A percentile compares a stretch with the other conserved stretches of the same genome.
Evolutionary conservation across 2,888 invertebrate species (phyloP).

Genomic region (Busseola fusca): DNA sequence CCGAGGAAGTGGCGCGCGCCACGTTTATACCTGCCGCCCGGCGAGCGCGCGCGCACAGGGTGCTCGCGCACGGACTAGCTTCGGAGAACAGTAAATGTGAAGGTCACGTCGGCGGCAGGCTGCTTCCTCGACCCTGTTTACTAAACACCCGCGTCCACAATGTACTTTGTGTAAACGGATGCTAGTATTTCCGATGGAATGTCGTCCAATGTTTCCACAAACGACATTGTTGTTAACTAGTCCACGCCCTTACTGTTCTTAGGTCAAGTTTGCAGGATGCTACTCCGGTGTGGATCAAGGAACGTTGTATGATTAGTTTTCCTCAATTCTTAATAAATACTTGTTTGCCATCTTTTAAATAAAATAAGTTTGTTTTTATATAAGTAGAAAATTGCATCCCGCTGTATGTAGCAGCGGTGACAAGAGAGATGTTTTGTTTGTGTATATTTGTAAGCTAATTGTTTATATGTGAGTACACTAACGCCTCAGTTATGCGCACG

Average conservation of each 20-base stretch:
- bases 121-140: conserved; percentile 35
- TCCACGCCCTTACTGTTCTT: conserved; percentile 8
- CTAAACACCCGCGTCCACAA: conserved; percentile 37
- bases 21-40: conserved; percentile 66
- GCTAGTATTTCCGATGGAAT: conserved; percentile 25
- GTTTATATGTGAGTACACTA: conserved; percentile 57
- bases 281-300: neutral
- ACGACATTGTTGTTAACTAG: neutral
- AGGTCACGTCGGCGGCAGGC: conserved; percentile 3
- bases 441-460: conserved; percentile 55
- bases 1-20: conserved; percentile 41
- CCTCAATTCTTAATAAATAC: conserved; percentile 1
- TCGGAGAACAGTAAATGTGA: neutral
- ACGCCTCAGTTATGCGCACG: conserved; percentile 65
- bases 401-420: conserved; percentile 43
- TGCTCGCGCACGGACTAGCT: conserved; percentile 5
- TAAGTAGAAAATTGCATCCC: conserved; percentile 23
- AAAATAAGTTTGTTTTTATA: neutral
- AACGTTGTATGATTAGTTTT: neutral
- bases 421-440: conserved; percentile 60
- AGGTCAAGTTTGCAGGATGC: neutral
- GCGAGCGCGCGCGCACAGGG: neutral
- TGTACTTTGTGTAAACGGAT: conserved; percentile 23
- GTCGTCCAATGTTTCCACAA: neutral
- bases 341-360: neutral